These are phyloP conservation scores for Trichomycterus rosablanca DNA, from an alignment of 2,113 vertebrate species.

Conservation along the genomic window DNA sequence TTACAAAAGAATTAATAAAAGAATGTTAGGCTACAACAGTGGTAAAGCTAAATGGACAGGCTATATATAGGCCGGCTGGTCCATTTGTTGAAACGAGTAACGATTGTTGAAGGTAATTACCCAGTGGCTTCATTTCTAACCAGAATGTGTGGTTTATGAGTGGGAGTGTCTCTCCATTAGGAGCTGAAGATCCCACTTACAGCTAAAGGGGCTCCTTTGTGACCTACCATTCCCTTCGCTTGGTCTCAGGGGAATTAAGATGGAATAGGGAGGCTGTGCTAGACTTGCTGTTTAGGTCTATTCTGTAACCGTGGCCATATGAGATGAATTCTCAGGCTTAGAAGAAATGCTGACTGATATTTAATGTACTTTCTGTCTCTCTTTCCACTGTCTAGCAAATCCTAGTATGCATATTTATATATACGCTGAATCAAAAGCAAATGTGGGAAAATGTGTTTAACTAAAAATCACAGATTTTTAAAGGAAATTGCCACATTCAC, in stretches of 20 bases:
- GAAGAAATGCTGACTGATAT: slow-evolving; percentile 19
- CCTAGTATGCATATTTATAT: too few relatives aligned
- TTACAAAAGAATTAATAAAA: slow-evolving; percentile 9
- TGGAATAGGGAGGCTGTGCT: slow-evolving; percentile 27
- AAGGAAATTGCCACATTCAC: too few relatives aligned
- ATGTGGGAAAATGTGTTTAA: too few relatives aligned
- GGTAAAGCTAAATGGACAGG: background rate
- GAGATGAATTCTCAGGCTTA: slow-evolving; percentile 47
- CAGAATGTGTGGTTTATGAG: slow-evolving; percentile 36
- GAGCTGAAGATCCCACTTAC: slow-evolving; percentile 54
- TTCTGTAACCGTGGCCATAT: slow-evolving; percentile 44
- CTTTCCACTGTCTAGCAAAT: too few relatives aligned
- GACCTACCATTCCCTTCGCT: slow-evolving; percentile 51
- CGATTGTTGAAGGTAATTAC: slow-evolving; percentile 61
- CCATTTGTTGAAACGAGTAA: slow-evolving; percentile 48
- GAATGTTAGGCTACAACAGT: background rate
- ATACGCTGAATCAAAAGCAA: too few relatives aligned
- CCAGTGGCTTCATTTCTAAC: slow-evolving; percentile 58
- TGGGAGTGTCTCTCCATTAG: slow-evolving; percentile 31
- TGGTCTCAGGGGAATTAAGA: slow-evolving; percentile 56
- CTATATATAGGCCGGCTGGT: slow-evolving; percentile 9
- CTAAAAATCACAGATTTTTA: too few relatives aligned
- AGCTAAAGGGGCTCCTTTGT: slow-evolving; percentile 65
- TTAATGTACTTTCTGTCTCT: background rate
- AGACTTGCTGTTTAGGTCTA: slow-evolving; percentile 33